Conservation (phyloP, 92 coral and sea anemone genomes). For the Galaxea fascicularis region DNA sequence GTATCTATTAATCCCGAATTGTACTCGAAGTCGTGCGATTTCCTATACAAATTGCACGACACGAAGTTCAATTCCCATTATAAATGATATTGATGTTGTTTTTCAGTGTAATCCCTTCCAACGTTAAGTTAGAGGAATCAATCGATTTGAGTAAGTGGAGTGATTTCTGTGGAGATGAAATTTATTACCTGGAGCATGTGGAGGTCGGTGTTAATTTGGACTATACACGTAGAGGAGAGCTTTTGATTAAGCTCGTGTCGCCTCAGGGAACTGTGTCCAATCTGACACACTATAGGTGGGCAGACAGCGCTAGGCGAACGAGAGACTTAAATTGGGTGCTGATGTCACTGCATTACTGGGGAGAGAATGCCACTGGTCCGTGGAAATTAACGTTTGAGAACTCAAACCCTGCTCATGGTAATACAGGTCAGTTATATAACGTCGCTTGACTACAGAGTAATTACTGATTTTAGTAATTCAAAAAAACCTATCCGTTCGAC, state of each 20-base stretch:
- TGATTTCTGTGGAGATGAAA: neutral
- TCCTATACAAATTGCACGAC: no score
- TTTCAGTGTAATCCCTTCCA: slow-evolving; percentile 14
- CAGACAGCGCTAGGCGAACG: neutral
- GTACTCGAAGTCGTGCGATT: no score
- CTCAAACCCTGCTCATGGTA: neutral
- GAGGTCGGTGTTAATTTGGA: slow-evolving; percentile 4
- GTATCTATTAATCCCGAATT: no score
- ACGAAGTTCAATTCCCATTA: no score
- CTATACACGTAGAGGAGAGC: slow-evolving; percentile 3
- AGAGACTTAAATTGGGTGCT: slow-evolving; percentile 29
- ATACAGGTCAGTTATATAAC: neutral
- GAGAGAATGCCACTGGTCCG: slow-evolving; percentile 46
- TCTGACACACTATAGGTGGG: neutral
- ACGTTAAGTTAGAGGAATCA: neutral
- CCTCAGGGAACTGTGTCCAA: slow-evolving; percentile 23
- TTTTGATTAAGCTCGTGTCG: neutral
- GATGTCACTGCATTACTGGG: slow-evolving; percentile 64
- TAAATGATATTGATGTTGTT: neutral
- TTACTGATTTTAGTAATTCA: neutral
- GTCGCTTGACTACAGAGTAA: neutral
- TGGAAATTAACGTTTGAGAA: slow-evolving; percentile 27
- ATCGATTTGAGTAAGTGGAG: slow-evolving; percentile 10
- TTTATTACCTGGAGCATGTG: slow-evolving; percentile 14
- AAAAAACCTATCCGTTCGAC: no score